Evolutionary conservation across 2,113 vertebrate genomes (phyloP).

Genomic region (Butastur rufipennis): DNA sequence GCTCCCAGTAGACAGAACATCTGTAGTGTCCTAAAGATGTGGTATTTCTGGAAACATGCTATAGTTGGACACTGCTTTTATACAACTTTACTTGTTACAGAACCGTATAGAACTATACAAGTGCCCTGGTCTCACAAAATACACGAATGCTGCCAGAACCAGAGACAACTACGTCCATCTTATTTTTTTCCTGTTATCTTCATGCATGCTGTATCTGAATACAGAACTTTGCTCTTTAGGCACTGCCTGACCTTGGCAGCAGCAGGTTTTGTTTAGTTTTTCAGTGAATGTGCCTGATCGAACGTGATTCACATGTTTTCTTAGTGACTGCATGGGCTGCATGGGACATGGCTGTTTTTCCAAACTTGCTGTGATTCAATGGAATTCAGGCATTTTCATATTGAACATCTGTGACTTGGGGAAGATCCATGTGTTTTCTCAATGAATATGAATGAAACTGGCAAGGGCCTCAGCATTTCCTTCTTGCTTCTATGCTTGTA

Average conservation of each 20-base stretch:
- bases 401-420: conserved; percentile 75
- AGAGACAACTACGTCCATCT: not conserved
- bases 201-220: not conserved
- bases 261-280: conserved; percentile 68
- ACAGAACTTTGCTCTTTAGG: not conserved
- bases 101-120: not conserved
- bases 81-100: not conserved
- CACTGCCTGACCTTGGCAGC: conserved; percentile 19
- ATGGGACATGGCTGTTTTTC: conserved; percentile 68
- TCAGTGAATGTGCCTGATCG: conserved; percentile 48
- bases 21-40: not conserved
- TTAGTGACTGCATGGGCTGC: conserved; percentile 36
- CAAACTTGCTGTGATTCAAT: conserved; percentile 68
- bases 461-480: conserved; percentile 63
- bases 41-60: not conserved
- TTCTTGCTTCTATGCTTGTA: conserved; percentile 64
- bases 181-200: not conserved
- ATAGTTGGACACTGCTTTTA: not conserved
- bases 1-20: not conserved
- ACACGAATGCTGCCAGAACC: not conserved
- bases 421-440: conserved; percentile 74
- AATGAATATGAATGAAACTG: conserved; percentile 70
- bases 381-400: conserved; percentile 75
- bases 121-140: not conserved
- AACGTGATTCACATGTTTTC: conserved; percentile 69